Base-by-base conservation (phyloP, 2,888 invertebrate species). In the Eumacrocentrus americanus region DNA sequence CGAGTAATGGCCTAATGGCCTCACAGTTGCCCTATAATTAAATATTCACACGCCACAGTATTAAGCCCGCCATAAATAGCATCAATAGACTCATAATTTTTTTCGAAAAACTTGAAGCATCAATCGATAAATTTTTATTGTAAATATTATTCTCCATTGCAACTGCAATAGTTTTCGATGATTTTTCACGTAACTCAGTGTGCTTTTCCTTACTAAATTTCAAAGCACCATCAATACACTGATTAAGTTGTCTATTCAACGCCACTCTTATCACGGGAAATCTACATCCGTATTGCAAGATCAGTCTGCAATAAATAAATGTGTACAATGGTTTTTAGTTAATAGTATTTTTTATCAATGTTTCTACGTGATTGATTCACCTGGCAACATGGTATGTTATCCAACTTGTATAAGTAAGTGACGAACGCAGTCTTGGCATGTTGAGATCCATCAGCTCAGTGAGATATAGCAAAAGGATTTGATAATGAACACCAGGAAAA, bases 381-480 rank as follows among this genome's bases (percentile, higher is more conserved):
- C 69, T 75, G 2, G 60, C 11, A 0, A 68, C 1, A 1, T 61
- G 18, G 25, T 68, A 67, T 23, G 34, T 63, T 3, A 76, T 60
- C 68, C 72, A 68, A 9, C 54, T 35, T 0, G 0, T 3, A 53
- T 71, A 72, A 6, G 69, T 63, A 16, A 77, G 20, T 0, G 71
- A 63, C 1, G 69, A 63, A 52, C 68, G 66, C 0, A 79, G 48
- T 18, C 70, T 42, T 2, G 77, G 75, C 69, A 73, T 70, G 1
- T 66, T 55, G 0, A 81, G 47, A 29, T 70, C 68, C 20, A 81
- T 44, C 0, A 78, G 46, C 48, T 77, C 73, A 3, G 74, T 69
- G 4, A 80, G 53, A 54, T 75, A 78, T 1, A 79, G 58, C 12
- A 81, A 46, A 1, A 62, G 34, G 0, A 62, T 61, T 53, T 80